phyloP scores from a whole-genome alignment of 2,888 invertebrate genomes.

The Heliconius aoede region DNA sequence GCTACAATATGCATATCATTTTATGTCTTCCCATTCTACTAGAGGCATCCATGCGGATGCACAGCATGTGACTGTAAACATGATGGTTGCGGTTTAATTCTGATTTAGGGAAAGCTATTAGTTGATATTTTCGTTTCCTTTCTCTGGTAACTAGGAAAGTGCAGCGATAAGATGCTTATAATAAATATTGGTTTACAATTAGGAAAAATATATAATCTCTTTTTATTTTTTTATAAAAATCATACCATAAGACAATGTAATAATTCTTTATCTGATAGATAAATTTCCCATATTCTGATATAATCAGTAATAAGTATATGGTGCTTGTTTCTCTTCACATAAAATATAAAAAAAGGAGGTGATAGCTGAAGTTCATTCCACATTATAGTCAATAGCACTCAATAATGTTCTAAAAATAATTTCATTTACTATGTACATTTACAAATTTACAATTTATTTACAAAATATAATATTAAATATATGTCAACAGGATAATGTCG shows the following conservation, averaged over 20 bases:
- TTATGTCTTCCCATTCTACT: too few species aligned
- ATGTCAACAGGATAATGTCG: too few species aligned
- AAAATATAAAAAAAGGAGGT: constrained; percentile 32
- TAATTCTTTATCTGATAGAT: constrained; percentile 55
- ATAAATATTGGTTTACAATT: not conserved
- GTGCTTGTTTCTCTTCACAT: constrained; percentile 9
- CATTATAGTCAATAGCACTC: constrained; percentile 32
- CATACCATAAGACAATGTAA: constrained; percentile 59
- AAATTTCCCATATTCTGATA: constrained; percentile 54
- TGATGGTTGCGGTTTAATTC: too few species aligned
- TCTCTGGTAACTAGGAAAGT: too few species aligned
- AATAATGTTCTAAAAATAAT: not conserved
- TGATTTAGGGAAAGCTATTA: not conserved
- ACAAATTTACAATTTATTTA: not conserved
- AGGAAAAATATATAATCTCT: not conserved
- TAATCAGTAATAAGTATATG: constrained; percentile 43
- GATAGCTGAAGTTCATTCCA: constrained; percentile 43
- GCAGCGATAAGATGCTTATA: not conserved
- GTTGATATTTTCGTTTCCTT: not conserved
- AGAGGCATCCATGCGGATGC: too few species aligned
- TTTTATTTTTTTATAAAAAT: not conserved
- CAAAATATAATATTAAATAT: not conserved
- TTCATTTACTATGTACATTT: not conserved
- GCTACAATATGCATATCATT: not conserved
- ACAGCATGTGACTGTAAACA: too few species aligned